These are phyloP conservation scores for Nesogale talazaci DNA, from an alignment of 2,113 vertebrate genomes.

Conservation along the genomic window DNA sequence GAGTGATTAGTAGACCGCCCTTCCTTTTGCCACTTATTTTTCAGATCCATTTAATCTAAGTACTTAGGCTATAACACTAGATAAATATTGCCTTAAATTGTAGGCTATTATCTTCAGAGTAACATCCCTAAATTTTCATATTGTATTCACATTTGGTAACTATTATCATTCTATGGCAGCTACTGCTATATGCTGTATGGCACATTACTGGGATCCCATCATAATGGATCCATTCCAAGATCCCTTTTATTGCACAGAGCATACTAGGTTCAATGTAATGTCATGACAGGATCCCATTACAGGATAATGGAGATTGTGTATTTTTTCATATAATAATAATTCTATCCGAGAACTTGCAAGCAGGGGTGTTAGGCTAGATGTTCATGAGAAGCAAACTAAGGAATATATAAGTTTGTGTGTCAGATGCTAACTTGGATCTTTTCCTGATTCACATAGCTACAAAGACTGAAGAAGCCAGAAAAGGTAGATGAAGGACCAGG, in stretches of 20 bases:
- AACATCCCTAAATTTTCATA: not conserved
- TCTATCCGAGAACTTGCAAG: not conserved
- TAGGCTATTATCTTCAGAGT: not conserved
- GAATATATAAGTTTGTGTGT: no score
- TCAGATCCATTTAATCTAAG: not conserved
- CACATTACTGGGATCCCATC: not conserved
- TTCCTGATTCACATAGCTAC: no score
- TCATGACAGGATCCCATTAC: not conserved
- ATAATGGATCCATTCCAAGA: not conserved
- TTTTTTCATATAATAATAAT: not conserved
- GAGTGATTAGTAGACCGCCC: not conserved
- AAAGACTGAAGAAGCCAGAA: no score
- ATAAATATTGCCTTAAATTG: not conserved
- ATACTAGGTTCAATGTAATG: not conserved
- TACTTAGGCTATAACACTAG: not conserved
- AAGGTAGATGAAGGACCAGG: no score
- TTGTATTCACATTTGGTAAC: not conserved
- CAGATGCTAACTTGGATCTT: no score
- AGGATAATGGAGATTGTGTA: not conserved
- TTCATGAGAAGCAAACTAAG: no score
- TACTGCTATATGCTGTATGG: not conserved
- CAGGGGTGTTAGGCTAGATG: not conserved
- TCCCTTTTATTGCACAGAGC: not conserved
- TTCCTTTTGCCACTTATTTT: not conserved
- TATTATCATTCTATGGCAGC: not conserved